Evolutionary conservation across 2,888 invertebrate genomes (phyloP).

Genomic region (Dicycla oo): DNA sequence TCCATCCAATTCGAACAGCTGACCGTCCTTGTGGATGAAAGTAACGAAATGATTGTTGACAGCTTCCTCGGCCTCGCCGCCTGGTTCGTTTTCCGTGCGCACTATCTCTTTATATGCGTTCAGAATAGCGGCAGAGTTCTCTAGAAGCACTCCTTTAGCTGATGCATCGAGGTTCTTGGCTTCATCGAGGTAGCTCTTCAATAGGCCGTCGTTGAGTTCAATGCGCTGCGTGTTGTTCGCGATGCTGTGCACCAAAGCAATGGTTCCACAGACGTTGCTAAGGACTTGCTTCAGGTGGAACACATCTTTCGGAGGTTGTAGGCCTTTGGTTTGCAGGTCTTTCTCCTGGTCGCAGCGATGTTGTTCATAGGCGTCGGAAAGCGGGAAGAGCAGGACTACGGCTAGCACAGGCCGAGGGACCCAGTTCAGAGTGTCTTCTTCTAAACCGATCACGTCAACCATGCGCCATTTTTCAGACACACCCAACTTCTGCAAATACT

Average conservation of each 20-base stretch:
- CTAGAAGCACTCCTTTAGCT: constrained; percentile 94
- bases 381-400: constrained; percentile 96
- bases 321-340: constrained; percentile 89
- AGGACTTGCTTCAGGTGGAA: constrained; percentile 97
- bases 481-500: constrained; percentile 94
- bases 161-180: constrained; percentile 92
- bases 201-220: constrained; percentile 91
- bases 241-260: constrained; percentile 97
- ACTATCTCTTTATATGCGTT: constrained; percentile 95
- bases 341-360: constrained; percentile 92
- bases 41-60: constrained; percentile 97
- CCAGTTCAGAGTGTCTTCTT: constrained; percentile 95
- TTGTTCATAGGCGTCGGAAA: constrained; percentile 93
- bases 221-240: constrained; percentile 96
- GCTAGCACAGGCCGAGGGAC: constrained; percentile 96
- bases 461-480: constrained; percentile 95
- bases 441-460: constrained; percentile 97
- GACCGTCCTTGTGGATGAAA: constrained; percentile 94
- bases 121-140: constrained; percentile 93
- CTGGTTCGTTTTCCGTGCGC: constrained; percentile 94
- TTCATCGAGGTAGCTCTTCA: constrained; percentile 94
- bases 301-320: constrained; percentile 91
- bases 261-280: constrained; percentile 98
- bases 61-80: constrained; percentile 91
- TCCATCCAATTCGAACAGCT: constrained; percentile 95